A percentile compares a stretch with the other conserved stretches of the same genome.
These are phyloP conservation scores for Cinclus cinclus DNA, from an alignment of 2,113 vertebrate genomes.

Conservation along the genomic window DNA sequence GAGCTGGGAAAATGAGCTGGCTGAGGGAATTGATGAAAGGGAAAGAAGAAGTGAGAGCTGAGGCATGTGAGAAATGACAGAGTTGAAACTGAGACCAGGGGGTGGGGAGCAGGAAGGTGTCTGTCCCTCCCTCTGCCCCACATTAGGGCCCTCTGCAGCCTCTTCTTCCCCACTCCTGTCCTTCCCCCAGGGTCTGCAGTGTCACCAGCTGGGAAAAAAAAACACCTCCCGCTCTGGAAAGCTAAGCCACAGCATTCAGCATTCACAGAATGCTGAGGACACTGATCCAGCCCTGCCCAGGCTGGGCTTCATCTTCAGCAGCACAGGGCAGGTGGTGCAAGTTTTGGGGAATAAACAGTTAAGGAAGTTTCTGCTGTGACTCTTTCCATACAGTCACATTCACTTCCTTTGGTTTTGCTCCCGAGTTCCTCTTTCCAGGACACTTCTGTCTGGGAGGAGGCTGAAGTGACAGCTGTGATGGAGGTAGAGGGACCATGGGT, in stretches of 20 bases:
- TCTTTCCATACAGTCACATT: not conserved
- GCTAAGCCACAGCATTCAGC: not conserved
- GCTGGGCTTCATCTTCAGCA: fast-evolving
- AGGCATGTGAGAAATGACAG: not conserved
- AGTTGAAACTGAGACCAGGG: not conserved
- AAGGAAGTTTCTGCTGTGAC: not conserved
- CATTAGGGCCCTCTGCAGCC: not conserved
- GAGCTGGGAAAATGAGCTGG: not conserved
- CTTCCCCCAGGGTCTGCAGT: not conserved
- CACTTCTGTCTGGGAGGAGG: not conserved
- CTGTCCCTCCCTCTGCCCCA: not conserved
- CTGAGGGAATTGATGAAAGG: not conserved
- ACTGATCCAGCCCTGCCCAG: not conserved
- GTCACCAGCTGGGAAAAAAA: not conserved
- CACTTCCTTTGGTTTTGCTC: constrained; percentile 11
- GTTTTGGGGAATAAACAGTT: not conserved
- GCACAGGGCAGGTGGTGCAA: not conserved
- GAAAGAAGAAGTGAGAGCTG: constrained; percentile 41
- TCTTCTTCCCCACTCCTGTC: not conserved
- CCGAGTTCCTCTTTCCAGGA: constrained; percentile 8
- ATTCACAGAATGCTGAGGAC: too few species aligned
- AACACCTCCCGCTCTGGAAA: not conserved
- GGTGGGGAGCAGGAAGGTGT: not conserved
- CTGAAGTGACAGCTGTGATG: not conserved
- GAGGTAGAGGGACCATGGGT: not conserved